These are phyloP conservation scores for Campopleginae sp. DNA, from an alignment of 2,888 invertebrate species.

Conservation along the genomic window DNA sequence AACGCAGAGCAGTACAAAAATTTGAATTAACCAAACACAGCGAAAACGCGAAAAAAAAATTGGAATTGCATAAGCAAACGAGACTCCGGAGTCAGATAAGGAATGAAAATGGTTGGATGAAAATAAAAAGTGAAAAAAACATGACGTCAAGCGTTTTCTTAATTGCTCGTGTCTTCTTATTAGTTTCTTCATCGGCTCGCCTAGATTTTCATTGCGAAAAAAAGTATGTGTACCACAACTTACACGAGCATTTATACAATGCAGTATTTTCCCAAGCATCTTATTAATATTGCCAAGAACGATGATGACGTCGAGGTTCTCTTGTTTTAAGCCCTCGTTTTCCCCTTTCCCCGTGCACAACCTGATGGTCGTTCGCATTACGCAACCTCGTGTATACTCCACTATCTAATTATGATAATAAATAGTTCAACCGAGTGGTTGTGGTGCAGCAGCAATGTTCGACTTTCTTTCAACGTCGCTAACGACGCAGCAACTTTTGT, in stretches of 20 bases:
- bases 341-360: background rate
- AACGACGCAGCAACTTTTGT: background rate
- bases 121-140: background rate
- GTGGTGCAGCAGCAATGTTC: conserved; percentile 23
- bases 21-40: no score
- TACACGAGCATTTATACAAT: conserved; percentile 45
- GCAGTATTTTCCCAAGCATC: conserved; percentile 55
- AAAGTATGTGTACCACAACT: conserved; percentile 32
- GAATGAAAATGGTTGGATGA: background rate
- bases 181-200: conserved; percentile 24
- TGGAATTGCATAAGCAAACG: background rate
- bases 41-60: background rate
- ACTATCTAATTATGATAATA: conserved; percentile 65
- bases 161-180: background rate
- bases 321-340: conserved; percentile 14
- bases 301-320: conserved; percentile 29
- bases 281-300: conserved; percentile 53
- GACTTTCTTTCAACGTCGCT: conserved; percentile 48
- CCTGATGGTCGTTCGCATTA: conserved; percentile 24
- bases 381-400: conserved; percentile 51
- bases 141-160: background rate
- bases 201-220: conserved; percentile 37
- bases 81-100: background rate
- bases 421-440: conserved; percentile 51
- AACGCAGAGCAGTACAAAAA: no score